Conservation (phyloP, 2,888 invertebrate species). For the Dasypolia templi region DNA sequence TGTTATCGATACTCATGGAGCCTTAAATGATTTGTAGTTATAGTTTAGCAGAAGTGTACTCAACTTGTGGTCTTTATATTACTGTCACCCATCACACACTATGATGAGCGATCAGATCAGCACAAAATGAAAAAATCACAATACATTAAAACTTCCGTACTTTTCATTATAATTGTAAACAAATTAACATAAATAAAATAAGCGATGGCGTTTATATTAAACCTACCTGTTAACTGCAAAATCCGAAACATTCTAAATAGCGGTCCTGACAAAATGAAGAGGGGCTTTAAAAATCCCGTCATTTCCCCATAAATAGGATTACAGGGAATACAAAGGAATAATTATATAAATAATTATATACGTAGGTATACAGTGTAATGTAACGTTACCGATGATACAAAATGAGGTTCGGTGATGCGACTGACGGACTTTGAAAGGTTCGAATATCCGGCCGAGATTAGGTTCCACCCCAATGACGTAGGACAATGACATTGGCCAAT, state of each 20-base stretch:
- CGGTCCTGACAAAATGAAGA: constrained; percentile 43
- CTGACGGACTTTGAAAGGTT: constrained; percentile 59
- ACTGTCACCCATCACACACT: neutral
- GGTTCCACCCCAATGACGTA: constrained; percentile 30
- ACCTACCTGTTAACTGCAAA: constrained; percentile 24
- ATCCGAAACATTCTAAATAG: constrained; percentile 43
- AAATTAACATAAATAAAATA: neutral
- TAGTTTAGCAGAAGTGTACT: neutral
- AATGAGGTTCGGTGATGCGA: constrained; percentile 60
- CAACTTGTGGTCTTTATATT: neutral
- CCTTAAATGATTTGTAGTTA: too few species aligned
- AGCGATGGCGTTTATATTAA: constrained; percentile 7
- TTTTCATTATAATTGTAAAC: neutral
- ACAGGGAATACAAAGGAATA: constrained; percentile 57
- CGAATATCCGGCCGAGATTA: constrained; percentile 53
- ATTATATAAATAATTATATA: too few species aligned
- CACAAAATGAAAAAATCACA: neutral
- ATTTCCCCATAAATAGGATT: constrained; percentile 61
- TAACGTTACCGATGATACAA: constrained; percentile 56
- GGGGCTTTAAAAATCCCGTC: constrained; percentile 58
- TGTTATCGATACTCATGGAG: too few species aligned
- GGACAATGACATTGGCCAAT: constrained; percentile 55
- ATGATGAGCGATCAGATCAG: neutral
- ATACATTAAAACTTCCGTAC: neutral
- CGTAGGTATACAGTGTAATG: constrained; percentile 39